Conservation (phyloP, 2,113 vertebrate genomes). For the Panthera leo region DNA sequence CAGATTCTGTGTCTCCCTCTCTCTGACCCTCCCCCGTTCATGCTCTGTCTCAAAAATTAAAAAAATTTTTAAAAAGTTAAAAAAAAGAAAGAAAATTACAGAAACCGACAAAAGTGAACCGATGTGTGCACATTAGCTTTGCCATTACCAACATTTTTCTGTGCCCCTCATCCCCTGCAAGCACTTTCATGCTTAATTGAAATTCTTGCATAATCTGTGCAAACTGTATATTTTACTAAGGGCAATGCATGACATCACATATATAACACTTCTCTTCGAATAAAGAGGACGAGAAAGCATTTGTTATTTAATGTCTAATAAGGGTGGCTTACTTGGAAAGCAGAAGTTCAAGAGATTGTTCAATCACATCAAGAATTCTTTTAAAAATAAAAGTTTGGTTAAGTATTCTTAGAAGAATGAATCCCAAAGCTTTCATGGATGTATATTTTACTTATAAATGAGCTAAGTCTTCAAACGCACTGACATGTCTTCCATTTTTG, state of each 20-base stretch:
- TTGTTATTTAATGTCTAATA: conserved; percentile 3
- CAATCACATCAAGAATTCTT: neutral
- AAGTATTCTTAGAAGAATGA: neutral
- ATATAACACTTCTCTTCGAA: neutral
- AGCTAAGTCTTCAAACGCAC: neutral
- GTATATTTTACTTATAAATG: neutral
- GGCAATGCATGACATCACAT: neutral
- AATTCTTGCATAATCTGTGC: neutral
- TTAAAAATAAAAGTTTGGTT: conserved; percentile 11
- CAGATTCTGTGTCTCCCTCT: no score
- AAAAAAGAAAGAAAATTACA: neutral
- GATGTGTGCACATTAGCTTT: neutral
- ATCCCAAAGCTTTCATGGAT: neutral
- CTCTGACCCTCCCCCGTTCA: no score
- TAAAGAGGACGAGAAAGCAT: neutral
- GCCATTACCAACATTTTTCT: neutral
- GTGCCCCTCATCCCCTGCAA: neutral
- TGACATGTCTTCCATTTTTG: neutral
- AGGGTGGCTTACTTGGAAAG: neutral
- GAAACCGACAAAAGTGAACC: neutral
- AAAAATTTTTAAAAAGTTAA: no score
- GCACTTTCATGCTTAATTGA: neutral
- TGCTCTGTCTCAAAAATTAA: no score
- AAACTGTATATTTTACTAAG: neutral
- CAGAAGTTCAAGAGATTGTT: conserved; percentile 1